A percentile compares a stretch with the other conserved stretches of the same genome.
Evolutionary conservation across 2,113 vertebrate genomes (phyloP).

Genomic region (Oceanites oceanicus): DNA sequence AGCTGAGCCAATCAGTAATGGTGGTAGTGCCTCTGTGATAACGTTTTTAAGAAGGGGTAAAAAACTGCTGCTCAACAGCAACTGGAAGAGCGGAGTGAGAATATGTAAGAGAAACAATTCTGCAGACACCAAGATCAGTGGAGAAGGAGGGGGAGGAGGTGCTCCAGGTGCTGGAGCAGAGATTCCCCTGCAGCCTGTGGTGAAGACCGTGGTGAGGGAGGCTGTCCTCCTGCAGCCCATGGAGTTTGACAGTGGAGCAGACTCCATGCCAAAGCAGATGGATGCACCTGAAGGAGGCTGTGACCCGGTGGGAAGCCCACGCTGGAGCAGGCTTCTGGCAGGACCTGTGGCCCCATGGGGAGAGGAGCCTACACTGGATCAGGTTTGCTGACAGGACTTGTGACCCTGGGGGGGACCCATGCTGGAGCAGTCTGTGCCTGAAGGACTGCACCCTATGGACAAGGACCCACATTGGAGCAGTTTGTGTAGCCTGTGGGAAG

Average conservation of each 20-base stretch:
- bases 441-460: too few relatives aligned
- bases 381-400: neutral
- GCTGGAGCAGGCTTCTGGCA: too few relatives aligned
- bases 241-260: neutral
- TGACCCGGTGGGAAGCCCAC: neutral
- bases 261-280: neutral
- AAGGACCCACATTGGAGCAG: too few relatives aligned
- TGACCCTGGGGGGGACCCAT: neutral
- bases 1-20: neutral
- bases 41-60: neutral
- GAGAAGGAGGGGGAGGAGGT: neutral
- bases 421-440: neutral
- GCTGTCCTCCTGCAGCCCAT: neutral
- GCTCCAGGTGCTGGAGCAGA: neutral
- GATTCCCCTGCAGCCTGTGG: neutral
- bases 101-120: neutral
- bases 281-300: neutral
- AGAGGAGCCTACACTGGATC: too few relatives aligned
- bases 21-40: neutral
- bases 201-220: neutral
- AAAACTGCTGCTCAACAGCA: neutral
- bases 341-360: too few relatives aligned
- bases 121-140: neutral
- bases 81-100: neutral
- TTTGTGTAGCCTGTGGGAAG: too few relatives aligned